Base-by-base conservation (phyloP, 2,888 invertebrate genomes). In the Andrena praecox region DNA sequence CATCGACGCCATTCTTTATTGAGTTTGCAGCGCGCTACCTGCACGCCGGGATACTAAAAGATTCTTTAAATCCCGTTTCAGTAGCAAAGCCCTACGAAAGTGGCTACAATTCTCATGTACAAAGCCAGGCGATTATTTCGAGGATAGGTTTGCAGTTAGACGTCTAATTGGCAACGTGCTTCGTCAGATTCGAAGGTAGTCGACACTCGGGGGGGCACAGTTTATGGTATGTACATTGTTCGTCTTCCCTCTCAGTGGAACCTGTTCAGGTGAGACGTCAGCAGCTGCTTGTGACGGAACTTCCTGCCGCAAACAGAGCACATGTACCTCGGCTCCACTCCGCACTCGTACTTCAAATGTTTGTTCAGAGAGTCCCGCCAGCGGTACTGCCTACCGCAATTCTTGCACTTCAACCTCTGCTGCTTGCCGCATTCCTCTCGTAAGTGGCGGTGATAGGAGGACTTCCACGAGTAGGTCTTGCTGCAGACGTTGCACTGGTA, bases 361-460 rank as follows among this genome's bases (percentile, higher is more conserved):
- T 74, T 87, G 59, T 64, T 59, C 33, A 86, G 71, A 8, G 83
- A 80, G 59, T 75, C 68, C 16, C 76, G 66, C 77, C 80, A 82
- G 0, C 77, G 69, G 67, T 85, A 89, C 50, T 75, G 67, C 24
- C 64, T 85, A 0, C 85, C 86, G 52, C 87, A 88, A 24, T 78
- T 82, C 33, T 70, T 60, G 73, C 85, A 85, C 2, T 67, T 77
- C 20, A 29, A 50, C 31, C 24, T 64, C 20, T 56, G 90, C 31
- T 88, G 90, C 67, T 92, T 92, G 56, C 92, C 93, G 80, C 93
- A 94, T 70, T 92, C 92, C 48, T 90, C 86, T 0, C 91, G 88
- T 48, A 91, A 85, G 79, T 93, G 92, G 50, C 91, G 90, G 64
- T 88, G 85, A 42, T 92, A 86, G 16, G 92, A 92, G 27, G 90